These are phyloP conservation scores for Eupleurogrammus muticus DNA, from an alignment of 2,797 vertebrate species.

Conservation along the genomic window DNA sequence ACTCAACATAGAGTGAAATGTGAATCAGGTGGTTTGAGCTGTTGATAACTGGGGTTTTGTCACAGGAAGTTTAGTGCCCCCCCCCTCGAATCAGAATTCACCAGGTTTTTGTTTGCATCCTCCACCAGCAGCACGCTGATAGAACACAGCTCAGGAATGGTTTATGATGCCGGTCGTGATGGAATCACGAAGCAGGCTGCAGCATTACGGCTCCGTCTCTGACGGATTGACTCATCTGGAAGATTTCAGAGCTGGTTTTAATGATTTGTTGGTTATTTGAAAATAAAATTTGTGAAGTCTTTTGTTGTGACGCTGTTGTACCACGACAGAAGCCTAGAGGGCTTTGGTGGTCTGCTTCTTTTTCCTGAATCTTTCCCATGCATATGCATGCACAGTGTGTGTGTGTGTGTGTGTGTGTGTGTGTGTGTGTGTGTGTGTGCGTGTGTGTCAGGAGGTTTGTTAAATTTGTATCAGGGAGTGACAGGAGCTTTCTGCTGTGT, in stretches of 20 bases:
- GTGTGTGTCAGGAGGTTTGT: slow-evolving; percentile 45
- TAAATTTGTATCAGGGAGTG: slow-evolving; percentile 63
- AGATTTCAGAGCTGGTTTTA: neutral
- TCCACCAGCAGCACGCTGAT: too few species aligned
- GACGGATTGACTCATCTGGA: neutral
- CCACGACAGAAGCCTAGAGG: slow-evolving; percentile 50
- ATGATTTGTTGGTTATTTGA: neutral
- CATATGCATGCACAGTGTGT: slow-evolving; percentile 41
- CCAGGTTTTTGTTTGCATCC: neutral
- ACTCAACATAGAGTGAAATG: slow-evolving; percentile 4
- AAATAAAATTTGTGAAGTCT: slow-evolving; percentile 10
- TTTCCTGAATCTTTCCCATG: slow-evolving; percentile 4
- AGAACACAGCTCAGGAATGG: neutral
- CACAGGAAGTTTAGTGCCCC: neutral
- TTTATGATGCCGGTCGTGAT: neutral
- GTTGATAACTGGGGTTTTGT: neutral
- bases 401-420: slow-evolving; percentile 24
- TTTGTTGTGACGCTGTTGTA: slow-evolving; percentile 48
- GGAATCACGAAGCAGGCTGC: neutral
- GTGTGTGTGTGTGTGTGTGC: slow-evolving; percentile 6
- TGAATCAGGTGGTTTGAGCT: neutral
- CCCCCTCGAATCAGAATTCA: neutral
- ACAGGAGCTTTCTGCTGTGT: slow-evolving; percentile 42
- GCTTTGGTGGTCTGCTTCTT: slow-evolving; percentile 32
- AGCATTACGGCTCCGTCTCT: neutral